phyloP scores from a whole-genome alignment of 2,888 invertebrate genomes.

The Catocala fraxini region DNA sequence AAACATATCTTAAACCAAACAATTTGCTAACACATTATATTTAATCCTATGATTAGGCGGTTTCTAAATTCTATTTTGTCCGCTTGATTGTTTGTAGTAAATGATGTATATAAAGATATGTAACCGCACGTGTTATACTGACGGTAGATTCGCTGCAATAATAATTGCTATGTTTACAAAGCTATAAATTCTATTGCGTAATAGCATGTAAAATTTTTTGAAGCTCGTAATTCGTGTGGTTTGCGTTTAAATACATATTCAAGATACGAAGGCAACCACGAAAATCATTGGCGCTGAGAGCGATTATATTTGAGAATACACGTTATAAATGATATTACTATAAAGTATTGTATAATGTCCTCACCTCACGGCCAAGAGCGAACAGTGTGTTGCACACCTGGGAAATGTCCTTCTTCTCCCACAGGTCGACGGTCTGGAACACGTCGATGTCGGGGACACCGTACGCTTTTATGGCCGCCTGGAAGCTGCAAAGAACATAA shows the following conservation, averaged over 20 bases:
- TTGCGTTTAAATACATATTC: slow-evolving; percentile 16
- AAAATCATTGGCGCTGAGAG: neutral
- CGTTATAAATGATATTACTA: neutral
- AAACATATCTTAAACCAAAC: slow-evolving; percentile 72
- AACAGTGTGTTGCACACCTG: slow-evolving; percentile 95
- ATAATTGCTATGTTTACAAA: slow-evolving; percentile 42
- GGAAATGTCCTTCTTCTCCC: slow-evolving; percentile 97
- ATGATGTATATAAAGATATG: slow-evolving; percentile 31
- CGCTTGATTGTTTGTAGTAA: slow-evolving; percentile 49
- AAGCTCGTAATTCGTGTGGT: slow-evolving; percentile 26
- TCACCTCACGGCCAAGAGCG: slow-evolving; percentile 94
- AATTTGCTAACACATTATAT: slow-evolving; percentile 70
- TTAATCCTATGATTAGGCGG: slow-evolving; percentile 47
- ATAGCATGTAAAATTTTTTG: slow-evolving; percentile 26
- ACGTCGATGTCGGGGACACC: slow-evolving; percentile 97
- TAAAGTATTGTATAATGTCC: slow-evolving; percentile 33
- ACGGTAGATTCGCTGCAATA: slow-evolving; percentile 29
- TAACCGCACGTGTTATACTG: slow-evolving; percentile 32
- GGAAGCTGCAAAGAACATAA: slow-evolving; percentile 88
- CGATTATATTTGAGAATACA: neutral
- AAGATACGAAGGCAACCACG: slow-evolving; percentile 10
- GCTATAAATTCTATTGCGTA: slow-evolving; percentile 42
- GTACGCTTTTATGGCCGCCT: slow-evolving; percentile 94
- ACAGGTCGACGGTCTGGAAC: slow-evolving; percentile 99
- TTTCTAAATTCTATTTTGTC: slow-evolving; percentile 27